These are phyloP conservation scores for Scophthalmus maximus DNA, from an alignment of 2,113 vertebrate genomes.

Conservation along the genomic window DNA sequence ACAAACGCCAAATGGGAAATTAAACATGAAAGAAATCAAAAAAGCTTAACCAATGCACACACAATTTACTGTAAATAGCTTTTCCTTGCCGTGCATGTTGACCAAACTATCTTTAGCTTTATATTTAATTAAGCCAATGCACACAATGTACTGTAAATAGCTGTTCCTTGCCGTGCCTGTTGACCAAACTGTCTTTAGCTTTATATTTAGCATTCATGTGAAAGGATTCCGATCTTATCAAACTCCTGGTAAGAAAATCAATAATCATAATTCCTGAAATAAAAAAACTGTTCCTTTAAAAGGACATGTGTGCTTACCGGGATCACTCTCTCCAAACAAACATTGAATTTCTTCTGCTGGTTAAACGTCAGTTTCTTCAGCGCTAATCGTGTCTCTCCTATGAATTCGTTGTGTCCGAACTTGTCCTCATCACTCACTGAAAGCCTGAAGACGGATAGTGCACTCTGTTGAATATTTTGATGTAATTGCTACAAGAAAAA, in stretches of 20 bases:
- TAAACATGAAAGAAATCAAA: not conserved
- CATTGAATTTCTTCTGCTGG: constrained; percentile 94
- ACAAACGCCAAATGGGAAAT: not conserved
- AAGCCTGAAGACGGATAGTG: constrained; percentile 80
- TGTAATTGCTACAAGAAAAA: not conserved
- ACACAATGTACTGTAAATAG: not conserved
- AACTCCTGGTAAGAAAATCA: too few relatives aligned
- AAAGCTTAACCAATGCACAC: not conserved
- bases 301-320: constrained; percentile 80
- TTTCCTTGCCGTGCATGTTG: too few relatives aligned
- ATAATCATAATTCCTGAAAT: too few relatives aligned
- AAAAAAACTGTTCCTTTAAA: too few relatives aligned
- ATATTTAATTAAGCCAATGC: too few relatives aligned
- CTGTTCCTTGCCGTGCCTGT: too few relatives aligned
- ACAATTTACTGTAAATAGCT: not conserved
- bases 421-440: constrained; percentile 97
- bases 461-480: not conserved
- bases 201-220: too few relatives aligned
- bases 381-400: constrained; percentile 93
- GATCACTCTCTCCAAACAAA: constrained; percentile 93
- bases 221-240: too few relatives aligned
- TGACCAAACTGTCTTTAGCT: too few relatives aligned
- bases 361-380: constrained; percentile 93
- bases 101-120: too few relatives aligned
- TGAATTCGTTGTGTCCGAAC: constrained; percentile 97